These are phyloP conservation scores for Stegophylla sp. DNA, from an alignment of 2,888 invertebrate species.

Conservation along the genomic window DNA sequence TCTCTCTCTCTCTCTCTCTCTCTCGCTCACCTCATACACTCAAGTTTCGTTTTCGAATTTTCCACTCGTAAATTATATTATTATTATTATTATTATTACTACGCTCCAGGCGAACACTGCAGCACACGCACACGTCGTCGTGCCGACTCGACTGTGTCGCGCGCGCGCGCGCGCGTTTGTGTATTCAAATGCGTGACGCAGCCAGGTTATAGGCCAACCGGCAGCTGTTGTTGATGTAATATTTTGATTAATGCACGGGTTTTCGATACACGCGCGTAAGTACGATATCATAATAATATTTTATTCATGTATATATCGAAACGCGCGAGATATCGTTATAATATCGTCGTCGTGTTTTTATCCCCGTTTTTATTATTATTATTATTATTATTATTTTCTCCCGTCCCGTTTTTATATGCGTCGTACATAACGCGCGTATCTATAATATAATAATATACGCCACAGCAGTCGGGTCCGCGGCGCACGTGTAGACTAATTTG, in stretches of 20 bases:
- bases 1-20: background rate
- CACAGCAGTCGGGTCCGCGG: no score
- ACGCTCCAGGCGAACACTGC: background rate
- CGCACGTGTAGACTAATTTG: no score
- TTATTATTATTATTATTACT: background rate
- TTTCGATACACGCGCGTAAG: no score
- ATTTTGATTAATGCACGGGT: constrained; percentile 37
- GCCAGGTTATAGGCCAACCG: constrained; percentile 41
- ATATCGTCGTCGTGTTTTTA: background rate
- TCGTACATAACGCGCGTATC: background rate
- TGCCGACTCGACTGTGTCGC: background rate
- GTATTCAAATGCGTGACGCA: constrained; percentile 44
- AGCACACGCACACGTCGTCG: background rate
- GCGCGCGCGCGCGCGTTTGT: constrained; percentile 25
- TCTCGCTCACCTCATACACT: background rate
- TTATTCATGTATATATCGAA: constrained; percentile 18
- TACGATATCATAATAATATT: background rate
- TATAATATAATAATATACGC: no score
- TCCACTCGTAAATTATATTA: background rate
- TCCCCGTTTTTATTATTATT: background rate
- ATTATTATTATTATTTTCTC: background rate
- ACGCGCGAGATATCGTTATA: constrained; percentile 4
- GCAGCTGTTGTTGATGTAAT: constrained; percentile 7
- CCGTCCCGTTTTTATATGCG: constrained; percentile 3
- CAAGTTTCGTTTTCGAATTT: background rate